phyloP scores from a whole-genome alignment of 2,113 vertebrate species.

The Erythrolamprus reginae region DNA sequence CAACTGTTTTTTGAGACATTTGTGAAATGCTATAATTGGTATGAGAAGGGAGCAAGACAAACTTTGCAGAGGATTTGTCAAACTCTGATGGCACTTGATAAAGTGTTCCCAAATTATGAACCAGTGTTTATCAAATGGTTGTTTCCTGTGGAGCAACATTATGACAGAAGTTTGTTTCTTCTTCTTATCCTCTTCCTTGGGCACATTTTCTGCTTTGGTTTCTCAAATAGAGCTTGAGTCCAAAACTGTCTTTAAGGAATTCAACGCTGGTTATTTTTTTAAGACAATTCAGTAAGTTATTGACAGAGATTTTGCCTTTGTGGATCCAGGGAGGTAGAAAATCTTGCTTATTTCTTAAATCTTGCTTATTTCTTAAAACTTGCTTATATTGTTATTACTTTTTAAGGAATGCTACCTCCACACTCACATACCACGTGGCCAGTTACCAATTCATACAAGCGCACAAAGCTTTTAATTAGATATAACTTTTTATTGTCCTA shows the following conservation, averaged over 20 bases:
- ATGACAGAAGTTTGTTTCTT: conserved; percentile 10
- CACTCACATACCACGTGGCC: neutral
- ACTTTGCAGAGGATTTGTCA: neutral
- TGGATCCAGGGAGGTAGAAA: neutral
- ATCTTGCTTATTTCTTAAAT: neutral
- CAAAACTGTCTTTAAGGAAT: neutral
- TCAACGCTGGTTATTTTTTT: neutral
- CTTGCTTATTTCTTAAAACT: neutral
- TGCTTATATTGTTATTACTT: no score
- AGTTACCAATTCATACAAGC: neutral
- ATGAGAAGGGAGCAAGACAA: neutral
- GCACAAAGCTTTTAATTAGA: neutral
- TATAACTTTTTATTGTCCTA: neutral
- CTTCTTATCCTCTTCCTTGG: neutral
- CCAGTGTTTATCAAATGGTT: neutral
- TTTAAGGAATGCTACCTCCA: neutral
- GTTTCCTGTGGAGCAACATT: neutral
- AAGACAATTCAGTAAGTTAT: neutral
- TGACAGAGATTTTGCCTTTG: neutral
- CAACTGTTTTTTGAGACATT: neutral
- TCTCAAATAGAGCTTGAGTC: neutral
- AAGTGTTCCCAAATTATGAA: conserved; percentile 25
- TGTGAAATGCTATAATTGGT: conserved; percentile 18
- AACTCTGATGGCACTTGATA: conserved; percentile 5
- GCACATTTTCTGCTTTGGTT: neutral